Conservation (phyloP, 2,113 vertebrate species). For the Cryptomyrus ogoouensis region DNA sequence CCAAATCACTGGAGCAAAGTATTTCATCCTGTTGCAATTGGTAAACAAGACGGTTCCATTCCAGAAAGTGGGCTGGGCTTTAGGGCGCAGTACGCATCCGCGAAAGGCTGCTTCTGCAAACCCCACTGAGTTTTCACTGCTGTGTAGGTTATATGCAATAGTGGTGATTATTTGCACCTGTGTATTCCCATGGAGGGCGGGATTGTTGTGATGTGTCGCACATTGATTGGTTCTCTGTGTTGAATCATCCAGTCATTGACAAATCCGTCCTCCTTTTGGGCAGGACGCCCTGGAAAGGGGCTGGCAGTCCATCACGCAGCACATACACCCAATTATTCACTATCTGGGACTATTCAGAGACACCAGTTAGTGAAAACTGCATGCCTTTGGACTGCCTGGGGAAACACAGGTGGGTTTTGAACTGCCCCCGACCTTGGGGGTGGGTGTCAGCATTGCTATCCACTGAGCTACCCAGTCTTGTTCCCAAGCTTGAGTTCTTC, state of each 20-base stretch:
- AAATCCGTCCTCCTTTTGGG: not conserved
- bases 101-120: not conserved
- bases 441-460: not conserved
- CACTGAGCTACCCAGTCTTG: not conserved
- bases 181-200: not conserved
- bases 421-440: not conserved
- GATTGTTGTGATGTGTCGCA: not conserved
- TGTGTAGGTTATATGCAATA: not conserved
- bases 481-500: not conserved
- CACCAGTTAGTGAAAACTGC: not conserved
- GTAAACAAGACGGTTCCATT: not conserved
- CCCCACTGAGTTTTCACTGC: not conserved
- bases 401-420: not conserved
- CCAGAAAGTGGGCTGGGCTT: not conserved
- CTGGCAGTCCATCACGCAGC: not conserved
- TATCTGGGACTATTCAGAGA: not conserved
- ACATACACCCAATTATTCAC: not conserved
- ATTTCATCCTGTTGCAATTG: not conserved
- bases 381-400: not conserved
- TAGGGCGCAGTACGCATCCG: not conserved
- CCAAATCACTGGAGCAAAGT: not conserved
- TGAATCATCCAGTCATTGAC: not conserved
- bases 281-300: not conserved
- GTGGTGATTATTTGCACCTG: not conserved
- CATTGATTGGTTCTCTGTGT: not conserved